Base-by-base conservation (phyloP, 37 sponge, comb jelly and placozoan species). In the Diacarnus erythraeanus region DNA sequence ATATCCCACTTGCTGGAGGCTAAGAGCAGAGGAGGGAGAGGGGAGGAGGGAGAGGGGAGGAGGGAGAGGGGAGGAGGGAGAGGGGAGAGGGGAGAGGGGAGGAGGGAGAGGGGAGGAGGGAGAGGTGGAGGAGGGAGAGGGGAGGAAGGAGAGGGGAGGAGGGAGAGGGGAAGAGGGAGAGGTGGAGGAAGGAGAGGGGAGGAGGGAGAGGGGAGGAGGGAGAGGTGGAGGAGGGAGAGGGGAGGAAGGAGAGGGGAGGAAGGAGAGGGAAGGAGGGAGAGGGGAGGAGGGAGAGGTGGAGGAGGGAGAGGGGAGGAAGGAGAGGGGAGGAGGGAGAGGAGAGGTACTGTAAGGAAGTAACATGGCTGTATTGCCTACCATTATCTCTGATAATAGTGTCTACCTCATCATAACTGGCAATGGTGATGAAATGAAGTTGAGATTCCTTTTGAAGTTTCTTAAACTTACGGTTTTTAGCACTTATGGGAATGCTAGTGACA, bases 371-470 rank as follows among this genome's bases (percentile, higher is more conserved):
- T n/a, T n/a, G n/a, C n/a, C n/a, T n/a, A n/a, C n/a, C n/a, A n/a
- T n/a, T n/a, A 5, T 63, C 18, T 29, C 27, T 63, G 31, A 22
- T 20, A 69, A 59, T 22, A 59, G 59, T 0, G 56, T 58, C 42
- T 85, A 90, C 77, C 85, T 90, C 27, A 40, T 23, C 3, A 80
- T 21, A 20, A 67, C 33, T 20, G 35, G 64, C 21, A 41, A 57
- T 56, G 80, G 66, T 65, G 66, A 65, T 25, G 34, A 65, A 65
- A 35, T 65, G 66, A 2, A 65, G 34, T 10, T 65, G 66, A 2
- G 66, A 65, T 2, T 64, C 63, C 85, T 37, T 15, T 71, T 65
- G 38, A 69, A 38, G 27, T 86, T 85, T 42, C 69, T 72, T 23
- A 43, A 18, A 56, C 81, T 77, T 59, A 76, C 44, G n/a, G 39